phyloP scores from a whole-genome alignment of 2,888 invertebrate genomes.

The Dyspetes luteomarginatus region DNA sequence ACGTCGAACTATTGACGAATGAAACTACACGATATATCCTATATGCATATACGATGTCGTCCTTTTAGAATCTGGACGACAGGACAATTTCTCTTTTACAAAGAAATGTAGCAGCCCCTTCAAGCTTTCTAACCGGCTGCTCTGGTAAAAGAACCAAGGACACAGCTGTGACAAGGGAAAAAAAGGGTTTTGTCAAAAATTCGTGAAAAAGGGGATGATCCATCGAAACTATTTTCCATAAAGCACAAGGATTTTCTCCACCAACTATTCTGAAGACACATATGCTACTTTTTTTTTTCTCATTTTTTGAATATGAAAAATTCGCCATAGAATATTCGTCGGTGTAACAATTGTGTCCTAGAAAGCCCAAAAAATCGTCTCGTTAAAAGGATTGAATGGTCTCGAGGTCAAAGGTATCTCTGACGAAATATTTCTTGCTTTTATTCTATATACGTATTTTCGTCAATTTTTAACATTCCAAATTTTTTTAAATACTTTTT shows the following conservation, averaged over 20 bases:
- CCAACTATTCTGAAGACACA: constrained; percentile 19
- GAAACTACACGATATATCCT: background rate
- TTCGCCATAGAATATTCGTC: background rate
- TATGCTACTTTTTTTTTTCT: constrained; percentile 47
- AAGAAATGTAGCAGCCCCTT: constrained; percentile 51
- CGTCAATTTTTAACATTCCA: too few species aligned
- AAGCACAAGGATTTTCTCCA: constrained; percentile 17
- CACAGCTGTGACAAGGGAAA: constrained; percentile 54
- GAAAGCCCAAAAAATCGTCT: constrained; percentile 20
- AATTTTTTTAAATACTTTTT: too few species aligned
- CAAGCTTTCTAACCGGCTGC: constrained; percentile 53
- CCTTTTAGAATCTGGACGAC: constrained; percentile 40
- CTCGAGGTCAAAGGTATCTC: background rate
- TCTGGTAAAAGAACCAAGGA: constrained; percentile 47
- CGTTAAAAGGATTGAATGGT: background rate
- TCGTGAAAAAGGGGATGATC: constrained; percentile 57
- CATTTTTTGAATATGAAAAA: constrained; percentile 40
- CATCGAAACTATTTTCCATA: constrained; percentile 55
- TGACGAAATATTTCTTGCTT: background rate
- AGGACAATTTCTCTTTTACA: constrained; percentile 49
- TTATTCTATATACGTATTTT: constrained; percentile 25
- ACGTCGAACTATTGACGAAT: background rate
- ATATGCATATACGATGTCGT: constrained; percentile 30
- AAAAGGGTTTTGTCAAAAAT: constrained; percentile 58
- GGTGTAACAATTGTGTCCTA: constrained; percentile 15